These are phyloP conservation scores for Caenorhabditis afra DNA, from an alignment of 2,888 invertebrate species.

Conservation along the genomic window DNA sequence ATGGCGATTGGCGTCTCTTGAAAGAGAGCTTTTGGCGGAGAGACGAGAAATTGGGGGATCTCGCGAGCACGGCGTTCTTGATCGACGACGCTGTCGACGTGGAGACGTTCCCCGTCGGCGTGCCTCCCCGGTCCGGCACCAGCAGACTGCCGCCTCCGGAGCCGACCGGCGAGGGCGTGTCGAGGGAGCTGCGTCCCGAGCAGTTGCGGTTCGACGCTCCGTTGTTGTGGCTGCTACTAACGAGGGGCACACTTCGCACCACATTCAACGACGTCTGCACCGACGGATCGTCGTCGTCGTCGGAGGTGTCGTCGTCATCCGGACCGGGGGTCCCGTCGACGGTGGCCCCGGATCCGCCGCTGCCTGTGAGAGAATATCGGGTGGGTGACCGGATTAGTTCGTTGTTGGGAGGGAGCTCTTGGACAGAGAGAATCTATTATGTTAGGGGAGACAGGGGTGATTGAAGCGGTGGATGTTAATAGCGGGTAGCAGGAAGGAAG, in stretches of 20 bases:
- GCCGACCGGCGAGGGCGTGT: constrained; percentile 46
- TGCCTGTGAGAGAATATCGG: constrained; percentile 25
- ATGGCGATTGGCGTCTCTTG: constrained; percentile 56
- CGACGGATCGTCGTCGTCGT: constrained; percentile 71
- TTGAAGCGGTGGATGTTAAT: constrained; percentile 35
- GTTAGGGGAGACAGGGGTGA: constrained; percentile 1
- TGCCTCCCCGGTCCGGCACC: constrained; percentile 34
- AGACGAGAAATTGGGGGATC: constrained; percentile 56
- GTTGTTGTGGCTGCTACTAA: constrained; percentile 18
- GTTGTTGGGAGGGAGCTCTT: neutral
- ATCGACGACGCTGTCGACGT: constrained; percentile 22
- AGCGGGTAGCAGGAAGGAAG: constrained; percentile 28
- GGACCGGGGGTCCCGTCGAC: constrained; percentile 18
- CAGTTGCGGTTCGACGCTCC: constrained; percentile 33
- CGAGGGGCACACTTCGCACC: constrained; percentile 45
- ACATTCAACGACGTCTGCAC: constrained; percentile 69
- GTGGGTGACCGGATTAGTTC: constrained; percentile 17
- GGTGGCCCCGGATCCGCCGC: constrained; percentile 36
- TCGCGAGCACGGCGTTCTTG: constrained; percentile 42
- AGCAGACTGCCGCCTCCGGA: constrained; percentile 23
- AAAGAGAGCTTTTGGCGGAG: constrained; percentile 57
- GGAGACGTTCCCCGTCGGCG: constrained; percentile 2
- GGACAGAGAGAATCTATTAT: neutral
- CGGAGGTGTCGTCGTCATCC: constrained; percentile 64
- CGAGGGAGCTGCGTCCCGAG: constrained; percentile 45